Base-by-base conservation (phyloP, 2,113 vertebrate genomes). In the Desmodus rotundus region DNA sequence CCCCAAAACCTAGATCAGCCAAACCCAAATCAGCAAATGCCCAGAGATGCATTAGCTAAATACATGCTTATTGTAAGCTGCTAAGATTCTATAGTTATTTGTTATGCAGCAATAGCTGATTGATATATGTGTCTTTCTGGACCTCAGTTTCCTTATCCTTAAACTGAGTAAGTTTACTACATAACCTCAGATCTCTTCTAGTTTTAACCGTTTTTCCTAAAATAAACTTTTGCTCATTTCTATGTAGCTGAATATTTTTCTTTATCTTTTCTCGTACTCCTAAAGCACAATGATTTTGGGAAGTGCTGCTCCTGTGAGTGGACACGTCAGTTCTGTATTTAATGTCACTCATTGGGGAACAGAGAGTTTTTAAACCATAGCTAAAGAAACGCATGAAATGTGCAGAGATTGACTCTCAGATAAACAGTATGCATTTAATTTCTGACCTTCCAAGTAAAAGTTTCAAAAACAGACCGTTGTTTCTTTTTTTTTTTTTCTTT, bases 351-450 rank as follows among this genome's bases (percentile, higher is more conserved):
- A 63, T 9, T 65, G 43, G 31, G 8, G 13, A 82, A 68, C 6
- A 67, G 72, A 41, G 86, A 78, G n/a, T 61, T 67, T 85, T 78
- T 68, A 58, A 86, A 61, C 31, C 41, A 38, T 38, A 67, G 26
- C 70, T 94, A 85, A 92, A 92, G 67, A 94, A 14, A 33, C 36
- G 85, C n/a, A 88, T 82, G 58, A 92, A 93, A 94, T 81, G 47
- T 65, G 8, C 58, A 92, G 70, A 92, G n/a, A 13, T 47, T 65
- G 45, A 61, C 41, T 41, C 41, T 89, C 28, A 82, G 65, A 68
- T 82, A 89, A 89, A 76, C 36, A 96, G 41, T 31, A 77, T 54
- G 20, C 15, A 78, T 88, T 95, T 84, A 86, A 74, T 82, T 96
- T 88, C 65, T 87, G 33, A 43, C 45, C 45, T 95, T 88, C 52